Conservation (phyloP, 2,888 invertebrate species). For the Abrostola triplasia region DNA sequence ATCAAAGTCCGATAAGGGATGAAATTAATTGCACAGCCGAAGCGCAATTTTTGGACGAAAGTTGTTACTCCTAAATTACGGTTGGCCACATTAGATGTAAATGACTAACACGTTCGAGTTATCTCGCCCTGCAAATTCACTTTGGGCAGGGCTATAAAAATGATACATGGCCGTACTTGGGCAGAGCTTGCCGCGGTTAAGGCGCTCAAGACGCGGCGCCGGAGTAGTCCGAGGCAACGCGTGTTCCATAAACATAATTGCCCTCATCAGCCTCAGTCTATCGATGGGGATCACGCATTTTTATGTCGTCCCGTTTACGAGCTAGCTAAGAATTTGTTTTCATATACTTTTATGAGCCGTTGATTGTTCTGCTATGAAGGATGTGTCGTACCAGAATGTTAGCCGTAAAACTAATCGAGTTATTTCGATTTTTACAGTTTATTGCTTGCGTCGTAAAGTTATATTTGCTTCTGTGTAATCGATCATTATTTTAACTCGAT, state of each 20-base stretch:
- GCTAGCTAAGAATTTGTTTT: constrained; percentile 74
- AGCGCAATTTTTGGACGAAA: constrained; percentile 48
- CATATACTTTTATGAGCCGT: constrained; percentile 73
- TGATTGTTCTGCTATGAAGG: constrained; percentile 63
- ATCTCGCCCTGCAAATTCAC: constrained; percentile 85
- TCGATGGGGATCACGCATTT: constrained; percentile 71
- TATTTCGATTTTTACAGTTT: constrained; percentile 30
- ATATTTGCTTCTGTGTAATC: constrained; percentile 6
- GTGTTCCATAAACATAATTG: constrained; percentile 82
- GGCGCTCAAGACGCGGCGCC: constrained; percentile 64
- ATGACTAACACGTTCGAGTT: constrained; percentile 82
- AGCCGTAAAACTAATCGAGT: constrained; percentile 46
- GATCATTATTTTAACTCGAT: constrained; percentile 10
- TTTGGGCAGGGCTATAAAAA: constrained; percentile 83
- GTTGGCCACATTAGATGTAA: constrained; percentile 72
- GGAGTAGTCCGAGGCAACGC: constrained; percentile 65
- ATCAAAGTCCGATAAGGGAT: constrained; percentile 54
- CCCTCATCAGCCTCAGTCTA: constrained; percentile 79
- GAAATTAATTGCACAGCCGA: constrained; percentile 51
- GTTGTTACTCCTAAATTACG: constrained; percentile 54
- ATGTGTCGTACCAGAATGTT: constrained; percentile 51
- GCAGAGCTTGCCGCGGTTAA: constrained; percentile 74
- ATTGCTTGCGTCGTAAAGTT: constrained; percentile 15
- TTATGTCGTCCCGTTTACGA: constrained; percentile 77
- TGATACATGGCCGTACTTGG: constrained; percentile 81